Base-by-base conservation (phyloP, 2,113 vertebrate genomes). In the Heptranchias perlo region DNA sequence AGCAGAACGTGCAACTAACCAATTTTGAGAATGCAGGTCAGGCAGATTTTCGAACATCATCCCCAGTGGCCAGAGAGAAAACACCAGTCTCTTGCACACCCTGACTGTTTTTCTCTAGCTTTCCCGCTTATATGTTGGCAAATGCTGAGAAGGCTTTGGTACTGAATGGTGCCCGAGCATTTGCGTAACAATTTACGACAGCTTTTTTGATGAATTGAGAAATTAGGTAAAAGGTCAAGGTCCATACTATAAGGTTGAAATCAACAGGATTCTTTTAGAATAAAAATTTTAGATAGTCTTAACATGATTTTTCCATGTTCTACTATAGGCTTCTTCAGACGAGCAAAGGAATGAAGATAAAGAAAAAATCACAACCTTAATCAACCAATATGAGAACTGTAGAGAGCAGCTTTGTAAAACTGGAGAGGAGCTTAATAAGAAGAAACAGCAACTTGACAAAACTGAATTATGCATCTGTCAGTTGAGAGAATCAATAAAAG, bases 331-430 rank as follows among this genome's bases (percentile, higher is more conserved):
- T 31, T 28, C 94, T 31, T 11, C 65, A 69, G 65, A 95, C 3
- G 44, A 97, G 96, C 97, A 97, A 84, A 98, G 97, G 96, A 97
- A 96, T 0, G 97, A 98, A 96, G 97, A 97, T 47, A 73, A 97
- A 69, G 97, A 97, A 84, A 97, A 97, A 96, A 96, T 97, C 35
- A 97, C 97, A 11, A 97, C 96, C 89, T 96, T 98, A 96, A 96
- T 96, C 3, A 96, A 96, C 86, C 97, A 97, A 8, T 97, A 98
- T 54, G 97, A 98, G 62, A 97, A 96, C 4, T 97, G 97, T 92
- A 97, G 97, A 96, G 97, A 98, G 96, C 97, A 96, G 7, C 97
- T 98, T 58, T 0, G 0, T 49, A 96, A 97, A 96, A 97, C 96
- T 13, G 69, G 96, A 0, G 96, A 97, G 65, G 97, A 96, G 65